These are phyloP conservation scores for Habropoda laboriosa DNA, from an alignment of 1,140 invertebrate genomes.

Conservation along the genomic window DNA sequence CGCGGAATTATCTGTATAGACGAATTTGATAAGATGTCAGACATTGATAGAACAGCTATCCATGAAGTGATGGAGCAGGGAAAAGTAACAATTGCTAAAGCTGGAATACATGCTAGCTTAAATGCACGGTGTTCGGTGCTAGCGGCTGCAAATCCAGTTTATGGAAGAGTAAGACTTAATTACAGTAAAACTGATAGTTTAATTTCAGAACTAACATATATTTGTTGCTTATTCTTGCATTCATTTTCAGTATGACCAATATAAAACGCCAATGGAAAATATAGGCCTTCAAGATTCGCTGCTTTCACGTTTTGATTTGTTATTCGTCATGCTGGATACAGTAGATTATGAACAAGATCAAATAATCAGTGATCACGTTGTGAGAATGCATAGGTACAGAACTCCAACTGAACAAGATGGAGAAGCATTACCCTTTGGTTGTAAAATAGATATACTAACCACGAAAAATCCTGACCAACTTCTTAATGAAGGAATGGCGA, in stretches of 20 bases:
- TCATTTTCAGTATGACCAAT: constrained; percentile 95
- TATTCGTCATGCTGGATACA: constrained; percentile 98
- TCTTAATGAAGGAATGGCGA: constrained; percentile 84
- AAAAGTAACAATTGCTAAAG: constrained; percentile 98
- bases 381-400: constrained; percentile 98
- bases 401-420: constrained; percentile 96
- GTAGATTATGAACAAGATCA: constrained; percentile 95
- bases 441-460: constrained; percentile 89
- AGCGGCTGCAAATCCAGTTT: constrained; percentile 99
- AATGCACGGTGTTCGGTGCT: constrained; percentile 99
- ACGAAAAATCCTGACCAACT: constrained; percentile 89
- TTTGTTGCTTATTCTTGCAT: constrained; percentile 7
- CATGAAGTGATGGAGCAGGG: constrained; percentile 99
- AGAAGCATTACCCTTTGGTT: constrained; percentile 92
- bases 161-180: constrained; percentile 90
- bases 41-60: constrained; percentile 99
- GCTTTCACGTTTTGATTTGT: constrained; percentile 98
- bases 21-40: constrained; percentile 99
- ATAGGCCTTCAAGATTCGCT: constrained; percentile 99
- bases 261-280: constrained; percentile 99
- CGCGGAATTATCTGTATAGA: constrained; percentile 99
- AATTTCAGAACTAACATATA: neutral
- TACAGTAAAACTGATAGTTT: neutral
- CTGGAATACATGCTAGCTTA: constrained; percentile 98
- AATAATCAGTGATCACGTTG: constrained; percentile 97